phyloP scores from a whole-genome alignment of 2,888 invertebrate species.

The Oconnorella tubifera region DNA sequence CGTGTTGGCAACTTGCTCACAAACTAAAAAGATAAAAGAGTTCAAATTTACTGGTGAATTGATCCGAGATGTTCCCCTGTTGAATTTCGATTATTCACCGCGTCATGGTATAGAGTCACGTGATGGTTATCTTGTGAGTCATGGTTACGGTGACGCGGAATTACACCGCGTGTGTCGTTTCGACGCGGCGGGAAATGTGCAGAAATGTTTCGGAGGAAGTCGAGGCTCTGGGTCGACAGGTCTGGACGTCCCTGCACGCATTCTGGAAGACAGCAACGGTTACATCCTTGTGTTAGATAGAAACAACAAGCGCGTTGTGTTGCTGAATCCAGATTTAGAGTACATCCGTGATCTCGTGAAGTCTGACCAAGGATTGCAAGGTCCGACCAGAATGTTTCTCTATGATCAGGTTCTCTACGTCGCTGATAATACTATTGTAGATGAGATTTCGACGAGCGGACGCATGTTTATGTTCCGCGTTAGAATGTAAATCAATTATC shows the following conservation, averaged over 20 bases:
- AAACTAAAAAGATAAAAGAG: too few species aligned
- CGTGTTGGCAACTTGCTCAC: too few species aligned
- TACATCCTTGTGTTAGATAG: conserved; percentile 5
- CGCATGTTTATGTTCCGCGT: too few species aligned
- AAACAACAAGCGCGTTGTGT: conserved; percentile 11
- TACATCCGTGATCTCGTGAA: not conserved
- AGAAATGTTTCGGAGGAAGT: conserved; percentile 4
- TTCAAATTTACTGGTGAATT: too few species aligned
- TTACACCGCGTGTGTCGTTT: conserved; percentile 4
- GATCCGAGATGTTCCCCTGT: too few species aligned
- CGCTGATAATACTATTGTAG: conserved; percentile 7
- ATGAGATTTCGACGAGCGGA: too few species aligned
- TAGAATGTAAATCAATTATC: too few species aligned
- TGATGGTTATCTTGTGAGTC: conserved; percentile 4
- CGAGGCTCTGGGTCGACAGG: not conserved
- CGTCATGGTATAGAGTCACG: too few species aligned
- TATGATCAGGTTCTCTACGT: not conserved
- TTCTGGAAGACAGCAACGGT: not conserved
- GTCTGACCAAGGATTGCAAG: not conserved
- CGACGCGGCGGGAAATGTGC: not conserved
- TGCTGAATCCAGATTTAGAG: not conserved
- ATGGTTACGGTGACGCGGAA: conserved; percentile 12
- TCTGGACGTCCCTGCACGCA: not conserved
- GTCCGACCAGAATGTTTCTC: conserved; percentile 2
- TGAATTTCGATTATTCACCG: too few species aligned